Evolutionary conservation across 2,797 vertebrate genomes (phyloP), one percentile per base, ranked within the genome.

Genomic region (Pipistrellus kuhlii): DNA sequence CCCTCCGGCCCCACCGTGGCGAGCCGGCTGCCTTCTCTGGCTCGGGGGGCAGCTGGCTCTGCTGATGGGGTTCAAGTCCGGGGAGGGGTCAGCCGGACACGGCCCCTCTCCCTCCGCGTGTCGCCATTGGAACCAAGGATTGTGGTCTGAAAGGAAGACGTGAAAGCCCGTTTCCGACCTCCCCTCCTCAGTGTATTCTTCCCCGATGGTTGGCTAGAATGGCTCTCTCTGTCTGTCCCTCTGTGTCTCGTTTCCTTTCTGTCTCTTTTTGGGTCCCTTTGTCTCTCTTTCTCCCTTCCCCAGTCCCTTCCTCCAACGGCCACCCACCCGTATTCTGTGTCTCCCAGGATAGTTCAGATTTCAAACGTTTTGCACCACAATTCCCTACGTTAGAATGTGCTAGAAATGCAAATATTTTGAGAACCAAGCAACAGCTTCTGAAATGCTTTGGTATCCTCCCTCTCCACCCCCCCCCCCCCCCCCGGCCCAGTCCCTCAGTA

Each of bases 361-460:
- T 91, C 83, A 94, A 89, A 71, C 84, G 66, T 64, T 85, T 86
- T 88, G 27, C 59, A 68, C 35, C 62, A 53, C 2, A 35, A 46
- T 51, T 51, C 18, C 8, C 57, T 51, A 91, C 5, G 1, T 83
- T 91, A 78, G 73, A 94, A 92, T 95, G 48, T 89, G 14, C 59
- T 92, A 73, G 85, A 95, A 93, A 88, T 78, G 30, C 32, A 94
- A 94, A 90, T 90, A 89, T 95, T 92, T 95, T 93, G 84, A 93
- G 48, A 95, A 83, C 32, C 1, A 90, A 95, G 68, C 81, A 94
- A 91, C n/a, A 92, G 17, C n/a, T 96, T 93, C 93, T 90, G 51
- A 92, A 96, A 85, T 93, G 78, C 25, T 64, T 90, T 76, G 62
- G 68, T 87, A 32, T 77, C 75, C 44, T 62, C 59, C 59, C 27